A percentile compares a stretch with the other conserved stretches of the same genome.
Evolutionary conservation across 2,888 invertebrate genomes (phyloP).

Genomic region (Orthonevra nobilis): DNA sequence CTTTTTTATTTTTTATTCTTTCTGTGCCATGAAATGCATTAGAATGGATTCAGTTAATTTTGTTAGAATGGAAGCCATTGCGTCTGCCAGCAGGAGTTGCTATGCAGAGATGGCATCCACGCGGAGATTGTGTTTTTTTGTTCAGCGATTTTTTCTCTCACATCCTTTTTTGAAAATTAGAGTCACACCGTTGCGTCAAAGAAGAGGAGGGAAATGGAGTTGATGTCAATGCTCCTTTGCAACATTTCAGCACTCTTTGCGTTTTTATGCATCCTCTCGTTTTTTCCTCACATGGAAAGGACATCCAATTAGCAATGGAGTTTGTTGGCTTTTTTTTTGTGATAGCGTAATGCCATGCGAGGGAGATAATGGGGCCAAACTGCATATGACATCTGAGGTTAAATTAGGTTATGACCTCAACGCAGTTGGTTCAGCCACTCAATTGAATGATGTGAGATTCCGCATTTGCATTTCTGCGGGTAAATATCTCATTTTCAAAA

Average conservation of each 20-base stretch:
- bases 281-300: constrained; percentile 4
- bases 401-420: constrained; percentile 61
- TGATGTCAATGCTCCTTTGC: constrained; percentile 65
- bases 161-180: constrained; percentile 62
- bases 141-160: constrained; percentile 35
- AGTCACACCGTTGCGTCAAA: constrained; percentile 58
- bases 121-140: constrained; percentile 13
- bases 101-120: constrained; percentile 27
- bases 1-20: neutral
- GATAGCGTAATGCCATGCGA: neutral
- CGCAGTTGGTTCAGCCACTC: constrained; percentile 8
- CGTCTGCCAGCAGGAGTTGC: constrained; percentile 53
- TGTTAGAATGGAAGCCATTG: constrained; percentile 52
- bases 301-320: constrained; percentile 60
- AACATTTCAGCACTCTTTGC: constrained; percentile 4
- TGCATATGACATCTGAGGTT: constrained; percentile 32
- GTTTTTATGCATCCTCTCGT: no score
- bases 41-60: constrained; percentile 60
- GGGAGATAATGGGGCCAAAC: constrained; percentile 28
- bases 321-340: constrained; percentile 2
- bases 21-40: constrained; percentile 41
- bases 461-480: neutral
- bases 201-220: neutral
- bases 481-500: constrained; percentile 5
- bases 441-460: neutral